Evolutionary conservation across 1,140 invertebrate genomes (phyloP), one percentile per base, ranked within the genome.

Genomic region (Pseudomyrmex flavicornis): DNA sequence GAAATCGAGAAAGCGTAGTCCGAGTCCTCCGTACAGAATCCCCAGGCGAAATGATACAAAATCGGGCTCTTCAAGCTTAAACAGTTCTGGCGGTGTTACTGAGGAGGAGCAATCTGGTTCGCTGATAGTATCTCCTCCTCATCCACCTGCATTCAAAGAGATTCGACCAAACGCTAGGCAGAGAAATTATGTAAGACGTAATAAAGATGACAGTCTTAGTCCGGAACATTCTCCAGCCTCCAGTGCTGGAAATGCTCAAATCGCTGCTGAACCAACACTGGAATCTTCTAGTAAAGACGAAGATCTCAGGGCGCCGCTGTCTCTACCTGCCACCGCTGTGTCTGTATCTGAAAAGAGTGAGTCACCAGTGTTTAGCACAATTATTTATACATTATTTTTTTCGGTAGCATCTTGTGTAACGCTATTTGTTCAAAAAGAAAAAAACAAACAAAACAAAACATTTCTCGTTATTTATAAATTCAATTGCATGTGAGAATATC

Each of bases 121-220:
- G 10, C 85, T 94, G 70, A 94, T 93, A 79, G 93, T 93, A 46
- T 93, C 92, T 83, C 92, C 92, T 89, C 94, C 92, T 85, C 93
- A 92, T 88, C 94, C 92, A 61, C 93, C 95, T 15, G 90, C 95
- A 82, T 96, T 95, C 91, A 96, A 96, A 93, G 96, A 96, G 85
- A 94, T 96, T 13, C 95, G 95, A 83, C 94, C 94, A 54, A 95
- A 95, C 75, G 92, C 95, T 77, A 96, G 95, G 91, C 95, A 95
- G 85, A 93, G 96, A 83, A 95, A 96, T 92, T 97, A 96, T 92
- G 95, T 96, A 86, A 92, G 96, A 69, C 93, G 96, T 61, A 96
- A 96, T 89, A 95, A 95, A 88, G 95, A 96, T n/a, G 91, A 85
- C 61, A 93, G 91, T 83, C 85, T 89, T 52, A 96, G 95, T 91